Conservation (phyloP, 2,797 vertebrate species). For the Crax fasciolata region DNA sequence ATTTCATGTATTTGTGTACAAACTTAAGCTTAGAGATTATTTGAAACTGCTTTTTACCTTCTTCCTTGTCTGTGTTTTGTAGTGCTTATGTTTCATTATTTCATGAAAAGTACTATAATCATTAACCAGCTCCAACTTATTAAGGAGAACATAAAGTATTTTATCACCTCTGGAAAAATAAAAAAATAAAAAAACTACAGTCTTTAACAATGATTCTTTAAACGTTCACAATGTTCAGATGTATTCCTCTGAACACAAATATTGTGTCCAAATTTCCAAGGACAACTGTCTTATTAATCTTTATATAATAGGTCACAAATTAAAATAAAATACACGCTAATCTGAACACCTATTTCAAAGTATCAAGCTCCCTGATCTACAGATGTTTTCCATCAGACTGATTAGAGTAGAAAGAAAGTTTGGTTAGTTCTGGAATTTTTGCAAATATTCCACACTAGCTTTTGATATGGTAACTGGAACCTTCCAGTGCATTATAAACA, state of each 20-base stretch:
- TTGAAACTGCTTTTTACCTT: not conserved
- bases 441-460: rapidly evolving
- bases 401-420: not conserved
- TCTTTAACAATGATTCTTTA: not conserved
- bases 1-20: not conserved
- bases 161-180: rapidly evolving
- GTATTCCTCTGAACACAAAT: not conserved
- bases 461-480: not conserved
- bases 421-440: not conserved
- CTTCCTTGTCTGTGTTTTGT: not conserved
- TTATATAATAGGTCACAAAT: not conserved
- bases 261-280: not conserved
- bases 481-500: not conserved
- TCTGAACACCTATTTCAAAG: not conserved
- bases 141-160: not conserved
- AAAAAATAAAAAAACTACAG: too few relatives aligned
- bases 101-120: not conserved
- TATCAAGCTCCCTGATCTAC: not conserved
- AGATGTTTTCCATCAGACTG: not conserved
- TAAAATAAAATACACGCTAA: not conserved
- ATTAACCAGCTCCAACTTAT: not conserved
- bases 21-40: not conserved
- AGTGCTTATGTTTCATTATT: not conserved
- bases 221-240: not conserved
- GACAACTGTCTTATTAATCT: not conserved